Base-by-base conservation (phyloP, 2,113 vertebrate genomes). In the Erinaceus europaeus region DNA sequence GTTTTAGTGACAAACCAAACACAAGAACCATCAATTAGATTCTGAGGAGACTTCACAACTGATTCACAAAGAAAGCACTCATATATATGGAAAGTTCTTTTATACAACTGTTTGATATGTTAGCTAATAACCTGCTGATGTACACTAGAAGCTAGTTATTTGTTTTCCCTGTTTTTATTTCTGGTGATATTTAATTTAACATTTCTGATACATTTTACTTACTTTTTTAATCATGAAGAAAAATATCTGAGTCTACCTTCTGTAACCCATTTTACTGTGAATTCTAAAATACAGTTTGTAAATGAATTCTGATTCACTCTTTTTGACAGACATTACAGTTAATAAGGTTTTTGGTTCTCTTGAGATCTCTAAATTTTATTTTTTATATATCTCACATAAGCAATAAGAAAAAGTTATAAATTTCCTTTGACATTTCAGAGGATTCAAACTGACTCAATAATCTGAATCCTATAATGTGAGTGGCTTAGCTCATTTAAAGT, bases 281-380 rank as follows among this genome's bases (percentile, higher is more conserved):
- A 88, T 79, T 86, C 86, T 89, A 95, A 95, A 92, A 94, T 72
- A 83, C 52, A 38, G 36, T 64, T 79, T 79, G 72, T 75, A 25
- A 93, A 96, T 88, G 95, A 83, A 96, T 96, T 97, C 90, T 77
- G 68, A 86, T 94, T 97, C 92, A 91, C 90, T 94, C 77, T 74
- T 74, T 74, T 71, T 94, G 95, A 61, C 53, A 92, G 92, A 88
- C 62, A 1, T 77, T 94, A 88, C 57, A 94, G 77, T 95, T 97
- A 97, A 97, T 96, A 96, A 96, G 85, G 92, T 95, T 93, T 82
- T 89, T 91, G 89, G 69, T 91, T 93, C 92, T 96, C 74, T 90
- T 93, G 85, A 95, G 83, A 95, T 95, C 75, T 65, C 53, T 71
- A 88, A 95, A 92, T 97, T 97, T 95, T 96, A 95, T n/a, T n/a